phyloP scores from a whole-genome alignment of 2,888 invertebrate species.

The Melipona bicolor region DNA sequence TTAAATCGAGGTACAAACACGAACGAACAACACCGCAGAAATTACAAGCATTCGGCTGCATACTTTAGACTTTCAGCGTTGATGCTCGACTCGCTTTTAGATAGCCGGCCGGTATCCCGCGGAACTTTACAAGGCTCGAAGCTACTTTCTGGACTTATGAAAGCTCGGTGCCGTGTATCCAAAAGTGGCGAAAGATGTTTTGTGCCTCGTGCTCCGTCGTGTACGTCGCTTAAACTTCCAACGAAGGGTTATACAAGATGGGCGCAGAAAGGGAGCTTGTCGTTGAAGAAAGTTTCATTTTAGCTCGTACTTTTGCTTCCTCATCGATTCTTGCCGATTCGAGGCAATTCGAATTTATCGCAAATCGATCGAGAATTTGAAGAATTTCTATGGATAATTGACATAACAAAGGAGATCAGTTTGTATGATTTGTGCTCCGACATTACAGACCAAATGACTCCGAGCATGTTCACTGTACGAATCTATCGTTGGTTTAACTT shows the following conservation, averaged over 20 bases:
- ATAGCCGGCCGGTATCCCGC: slow-evolving; percentile 21
- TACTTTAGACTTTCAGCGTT: slow-evolving; percentile 5
- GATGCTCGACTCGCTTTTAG: slow-evolving; percentile 18
- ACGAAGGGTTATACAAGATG: not conserved
- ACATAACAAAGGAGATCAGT: not conserved
- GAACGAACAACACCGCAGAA: not conserved
- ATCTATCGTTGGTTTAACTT: too few relatives aligned
- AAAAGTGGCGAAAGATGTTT: slow-evolving; percentile 53
- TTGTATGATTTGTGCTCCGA: not conserved
- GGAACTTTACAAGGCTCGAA: slow-evolving; percentile 45
- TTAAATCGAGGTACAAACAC: not conserved
- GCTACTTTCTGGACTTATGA: slow-evolving; percentile 44
- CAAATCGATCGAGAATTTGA: not conserved
- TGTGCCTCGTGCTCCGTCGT: slow-evolving; percentile 8
- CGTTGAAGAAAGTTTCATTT: not conserved
- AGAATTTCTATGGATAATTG: not conserved
- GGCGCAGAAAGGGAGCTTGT: not conserved
- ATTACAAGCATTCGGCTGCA: not conserved
- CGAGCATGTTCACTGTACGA: too few relatives aligned
- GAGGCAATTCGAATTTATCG: not conserved
- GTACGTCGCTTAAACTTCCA: slow-evolving; percentile 25
- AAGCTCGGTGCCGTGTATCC: slow-evolving; percentile 23
- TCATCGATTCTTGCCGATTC: not conserved
- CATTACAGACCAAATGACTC: too few relatives aligned
- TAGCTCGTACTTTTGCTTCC: not conserved